phyloP scores from a whole-genome alignment of 2,797 vertebrate species.

The Thaleichthys pacificus region DNA sequence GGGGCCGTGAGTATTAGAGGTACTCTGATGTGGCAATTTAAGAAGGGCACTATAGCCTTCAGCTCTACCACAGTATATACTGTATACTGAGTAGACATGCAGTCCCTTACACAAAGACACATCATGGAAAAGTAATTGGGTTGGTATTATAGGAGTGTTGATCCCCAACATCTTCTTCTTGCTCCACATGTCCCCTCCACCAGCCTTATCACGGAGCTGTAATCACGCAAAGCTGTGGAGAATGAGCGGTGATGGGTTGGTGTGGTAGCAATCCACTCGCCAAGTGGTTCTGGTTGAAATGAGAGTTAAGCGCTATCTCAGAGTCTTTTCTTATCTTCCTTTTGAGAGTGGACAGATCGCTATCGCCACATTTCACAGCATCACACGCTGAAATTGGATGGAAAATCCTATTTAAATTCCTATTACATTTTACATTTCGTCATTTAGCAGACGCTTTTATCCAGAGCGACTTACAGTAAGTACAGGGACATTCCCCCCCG shows the following conservation, averaged over 20 bases:
- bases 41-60: neutral
- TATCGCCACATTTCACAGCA: slow-evolving; percentile 59
- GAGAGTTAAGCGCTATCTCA: slow-evolving; percentile 49
- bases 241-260: slow-evolving; percentile 58
- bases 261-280: slow-evolving; percentile 64
- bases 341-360: slow-evolving; percentile 42
- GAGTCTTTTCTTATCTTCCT: slow-evolving; percentile 58
- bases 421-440: too few relatives aligned
- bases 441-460: too few relatives aligned
- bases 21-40: too few relatives aligned
- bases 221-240: slow-evolving; percentile 46
- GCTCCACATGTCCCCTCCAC: slow-evolving; percentile 27
- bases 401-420: slow-evolving; percentile 65
- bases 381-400: slow-evolving; percentile 41
- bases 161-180: slow-evolving; percentile 23
- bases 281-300: slow-evolving; percentile 58
- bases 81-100: neutral
- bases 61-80: neutral
- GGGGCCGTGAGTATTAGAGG: slow-evolving; percentile 3
- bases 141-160: neutral
- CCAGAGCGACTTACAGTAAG: too few relatives aligned
- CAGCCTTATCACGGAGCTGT: slow-evolving; percentile 30
- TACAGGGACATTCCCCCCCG: too few relatives aligned
- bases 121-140: neutral
- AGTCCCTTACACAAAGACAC: neutral